phyloP scores from a whole-genome alignment of 2,797 vertebrate genomes.

The Otus scops region DNA sequence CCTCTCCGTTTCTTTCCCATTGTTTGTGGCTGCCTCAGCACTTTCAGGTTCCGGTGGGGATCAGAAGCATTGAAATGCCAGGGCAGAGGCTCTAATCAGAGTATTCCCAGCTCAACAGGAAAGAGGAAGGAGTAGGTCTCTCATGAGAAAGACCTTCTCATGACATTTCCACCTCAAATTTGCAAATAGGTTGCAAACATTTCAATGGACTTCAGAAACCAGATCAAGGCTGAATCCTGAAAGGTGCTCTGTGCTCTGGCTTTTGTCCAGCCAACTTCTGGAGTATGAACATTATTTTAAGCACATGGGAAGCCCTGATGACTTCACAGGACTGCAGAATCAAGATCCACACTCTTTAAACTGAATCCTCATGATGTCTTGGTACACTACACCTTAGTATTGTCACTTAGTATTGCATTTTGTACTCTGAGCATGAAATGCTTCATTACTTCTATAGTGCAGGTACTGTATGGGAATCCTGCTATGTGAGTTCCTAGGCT shows the following conservation, averaged over 20 bases:
- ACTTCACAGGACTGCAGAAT: background rate
- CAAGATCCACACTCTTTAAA: background rate
- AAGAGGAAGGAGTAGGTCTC: slow-evolving; percentile 16
- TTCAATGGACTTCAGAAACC: background rate
- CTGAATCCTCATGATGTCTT: background rate
- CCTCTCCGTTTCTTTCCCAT: slow-evolving; percentile 13
- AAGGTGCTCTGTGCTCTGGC: background rate
- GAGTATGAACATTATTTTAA: background rate
- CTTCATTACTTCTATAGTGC: background rate
- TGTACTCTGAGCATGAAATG: background rate
- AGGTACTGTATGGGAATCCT: background rate
- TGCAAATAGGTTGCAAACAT: background rate
- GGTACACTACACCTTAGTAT: background rate
- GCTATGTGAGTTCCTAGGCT: background rate
- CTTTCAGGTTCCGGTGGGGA: background rate
- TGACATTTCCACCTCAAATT: background rate
- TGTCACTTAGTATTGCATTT: background rate
- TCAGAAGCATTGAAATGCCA: slow-evolving; percentile 2
- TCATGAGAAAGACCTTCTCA: background rate
- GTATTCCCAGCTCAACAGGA: slow-evolving; percentile 19
- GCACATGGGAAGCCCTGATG: background rate
- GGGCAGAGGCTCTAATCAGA: slow-evolving; percentile 40
- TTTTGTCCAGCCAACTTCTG: background rate
- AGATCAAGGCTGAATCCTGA: background rate
- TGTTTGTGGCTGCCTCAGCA: slow-evolving; percentile 31